Percentiles rank a stretch among this genome's conserved stretches.
Evolutionary conservation across 37 sponge, comb jelly and placozoan genomes (phyloP).

Genomic region (Diacarnus erythraeanus): DNA sequence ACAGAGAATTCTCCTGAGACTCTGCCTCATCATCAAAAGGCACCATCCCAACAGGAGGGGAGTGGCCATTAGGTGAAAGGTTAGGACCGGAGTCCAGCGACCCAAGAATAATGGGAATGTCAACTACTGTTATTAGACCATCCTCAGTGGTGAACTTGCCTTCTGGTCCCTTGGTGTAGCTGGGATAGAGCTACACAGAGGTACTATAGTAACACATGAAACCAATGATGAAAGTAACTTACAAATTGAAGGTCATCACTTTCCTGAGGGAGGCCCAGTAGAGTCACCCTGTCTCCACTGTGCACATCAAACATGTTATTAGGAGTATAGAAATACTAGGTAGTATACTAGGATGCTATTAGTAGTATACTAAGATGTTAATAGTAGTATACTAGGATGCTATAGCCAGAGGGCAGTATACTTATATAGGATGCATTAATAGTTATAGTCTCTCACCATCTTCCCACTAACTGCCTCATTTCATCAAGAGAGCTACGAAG

Average conservation of each 20-base stretch:
- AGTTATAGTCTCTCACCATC: constrained; percentile 31
- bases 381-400: too few species aligned
- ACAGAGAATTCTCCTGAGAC: constrained; percentile 18
- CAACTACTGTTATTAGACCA: constrained; percentile 24
- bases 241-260: constrained; percentile 66
- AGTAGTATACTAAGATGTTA: too few species aligned
- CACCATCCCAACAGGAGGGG: constrained; percentile 24
- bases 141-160: constrained; percentile 42
- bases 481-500: constrained; percentile 25
- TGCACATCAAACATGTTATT: neutral
- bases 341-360: too few species aligned
- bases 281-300: constrained; percentile 43
- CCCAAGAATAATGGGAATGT: constrained; percentile 18
- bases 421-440: too few species aligned
- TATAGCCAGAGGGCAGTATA: too few species aligned
- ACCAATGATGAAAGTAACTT: constrained; percentile 10
- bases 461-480: neutral
- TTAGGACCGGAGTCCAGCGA: neutral
- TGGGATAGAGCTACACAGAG: constrained; percentile 39
- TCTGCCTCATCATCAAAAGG: constrained; percentile 1
- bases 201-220: neutral
- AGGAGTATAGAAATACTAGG: neutral
- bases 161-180: constrained; percentile 27
- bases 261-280: constrained; percentile 42
- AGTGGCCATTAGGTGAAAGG: neutral